phyloP scores from a whole-genome alignment of 2,888 invertebrate species.

The Drosophila leonis region DNA sequence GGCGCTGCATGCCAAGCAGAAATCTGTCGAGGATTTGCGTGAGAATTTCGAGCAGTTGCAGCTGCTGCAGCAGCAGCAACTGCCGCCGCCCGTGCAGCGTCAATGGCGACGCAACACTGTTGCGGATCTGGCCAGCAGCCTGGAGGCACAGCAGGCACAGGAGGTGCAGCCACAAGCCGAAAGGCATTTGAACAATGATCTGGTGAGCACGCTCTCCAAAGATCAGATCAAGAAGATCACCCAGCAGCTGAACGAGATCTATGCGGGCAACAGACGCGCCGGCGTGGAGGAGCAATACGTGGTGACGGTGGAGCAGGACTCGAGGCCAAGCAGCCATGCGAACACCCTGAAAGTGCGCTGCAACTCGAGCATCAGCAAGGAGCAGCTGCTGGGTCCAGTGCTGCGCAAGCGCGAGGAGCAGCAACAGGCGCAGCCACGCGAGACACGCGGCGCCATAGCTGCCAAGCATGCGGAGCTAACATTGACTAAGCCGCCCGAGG shows the following conservation, averaged over 20 bases:
- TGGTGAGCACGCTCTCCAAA: constrained; percentile 94
- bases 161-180: constrained; percentile 80
- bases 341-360: constrained; percentile 87
- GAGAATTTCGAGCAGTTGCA: constrained; percentile 90
- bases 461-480: constrained; percentile 86
- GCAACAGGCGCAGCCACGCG: constrained; percentile 87
- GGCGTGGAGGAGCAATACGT: constrained; percentile 86
- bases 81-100: constrained; percentile 52
- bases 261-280: constrained; percentile 86
- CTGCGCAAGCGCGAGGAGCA: constrained; percentile 77
- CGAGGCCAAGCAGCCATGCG: constrained; percentile 79
- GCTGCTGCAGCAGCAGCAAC: constrained; percentile 86
- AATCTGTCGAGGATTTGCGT: constrained; percentile 94
- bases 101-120: constrained; percentile 94
- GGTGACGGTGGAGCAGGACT: constrained; percentile 87
- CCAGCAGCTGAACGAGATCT: constrained; percentile 92
- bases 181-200: constrained; percentile 90
- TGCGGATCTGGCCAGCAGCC: constrained; percentile 90
- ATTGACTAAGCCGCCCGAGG: constrained; percentile 76
- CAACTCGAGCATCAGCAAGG: constrained; percentile 87
- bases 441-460: constrained; percentile 88
- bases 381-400: constrained; percentile 84
- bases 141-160: constrained; percentile 87
- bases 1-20: constrained; percentile 92
- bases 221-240: constrained; percentile 93